Percentiles rank a stretch among this genome's conserved stretches.
These are phyloP conservation scores for Tenebrosternarchus preto DNA, from an alignment of 2,113 vertebrate genomes.

Conservation along the genomic window DNA sequence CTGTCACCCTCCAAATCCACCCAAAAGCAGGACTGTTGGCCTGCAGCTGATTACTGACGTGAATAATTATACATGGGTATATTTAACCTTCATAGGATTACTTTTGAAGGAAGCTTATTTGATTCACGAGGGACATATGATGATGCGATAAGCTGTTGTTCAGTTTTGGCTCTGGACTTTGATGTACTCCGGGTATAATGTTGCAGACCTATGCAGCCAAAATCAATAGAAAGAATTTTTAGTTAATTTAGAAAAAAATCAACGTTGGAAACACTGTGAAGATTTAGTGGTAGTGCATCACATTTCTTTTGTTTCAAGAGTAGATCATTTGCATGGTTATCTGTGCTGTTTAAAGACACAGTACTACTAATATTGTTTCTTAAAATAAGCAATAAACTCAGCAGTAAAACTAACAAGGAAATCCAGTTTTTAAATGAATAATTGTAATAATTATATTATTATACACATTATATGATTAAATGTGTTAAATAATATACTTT, in stretches of 20 bases:
- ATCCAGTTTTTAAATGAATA: too few species aligned
- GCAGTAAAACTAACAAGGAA: too few species aligned
- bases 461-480: too few species aligned
- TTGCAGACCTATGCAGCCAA: neutral
- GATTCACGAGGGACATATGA: slow-evolving; percentile 47
- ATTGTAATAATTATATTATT: too few species aligned
- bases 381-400: too few species aligned
- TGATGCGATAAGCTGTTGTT: slow-evolving; percentile 50
- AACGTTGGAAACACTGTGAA: slow-evolving; percentile 8
- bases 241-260: slow-evolving; percentile 18
- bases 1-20: too few species aligned
- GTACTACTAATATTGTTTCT: too few species aligned
- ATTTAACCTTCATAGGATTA: slow-evolving; percentile 33
- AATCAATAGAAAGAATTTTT: slow-evolving; percentile 54
- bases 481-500: too few species aligned
- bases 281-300: neutral
- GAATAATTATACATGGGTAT: too few species aligned
- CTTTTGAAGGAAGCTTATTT: too few species aligned
- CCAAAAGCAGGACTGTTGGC: too few species aligned
- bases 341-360: neutral
- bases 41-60: too few species aligned
- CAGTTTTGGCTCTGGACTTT: slow-evolving; percentile 51
- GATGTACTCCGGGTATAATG: slow-evolving; percentile 55
- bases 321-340: neutral
- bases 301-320: neutral